Evolutionary conservation across 2,797 vertebrate species (phyloP), one percentile per base, ranked within the genome.

Genomic region (Paguma larvata): DNA sequence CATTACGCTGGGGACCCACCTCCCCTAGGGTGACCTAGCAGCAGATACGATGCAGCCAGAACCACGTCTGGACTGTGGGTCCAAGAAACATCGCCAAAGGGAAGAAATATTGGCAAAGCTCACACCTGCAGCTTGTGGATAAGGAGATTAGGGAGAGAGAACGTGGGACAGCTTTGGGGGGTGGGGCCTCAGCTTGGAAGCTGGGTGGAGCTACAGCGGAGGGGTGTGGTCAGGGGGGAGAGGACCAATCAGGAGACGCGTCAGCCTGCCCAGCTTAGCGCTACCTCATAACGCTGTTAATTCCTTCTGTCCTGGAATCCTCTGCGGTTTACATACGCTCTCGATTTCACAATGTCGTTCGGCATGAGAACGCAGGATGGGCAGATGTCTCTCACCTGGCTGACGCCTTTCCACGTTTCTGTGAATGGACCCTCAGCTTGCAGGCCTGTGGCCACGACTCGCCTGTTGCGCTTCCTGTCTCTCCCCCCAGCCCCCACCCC

Each of bases 121-220:
- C 91, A 72, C 70, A 27, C 0, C 6, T 4, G 32, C 23, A 25
- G 46, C n/a, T 10, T 8, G 14, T 2, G 6, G 15, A 2, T 9
- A 1, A 13, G 41, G 72, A 23, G 27, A 51, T 1, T 13, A 3
- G 21, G 23, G 32, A 34, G 16, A 2, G 2, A 14, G n/a, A 6
- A 12, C 8, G 0, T 1, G 44, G 6, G 12, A 14, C 30, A 23
- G 79, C 23, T 46, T 1, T 14, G 48, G 38, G 23, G 2, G 62
- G 51, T 6, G 14, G 68, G 53, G 25, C 67, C 19, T 32, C 11
- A 2, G 12, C 23, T 7, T 14, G n/a, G 85, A n/a, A 41, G 38
- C 8, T 30, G 73, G 73, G 41, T 44, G 83, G 53, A 19, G 59
- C 48, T n/a, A 53, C 34, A 53, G 84, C 9, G 32, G 30, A 59